Base-by-base conservation (phyloP, 2,888 invertebrate genomes). In the Lithodes maja region DNA sequence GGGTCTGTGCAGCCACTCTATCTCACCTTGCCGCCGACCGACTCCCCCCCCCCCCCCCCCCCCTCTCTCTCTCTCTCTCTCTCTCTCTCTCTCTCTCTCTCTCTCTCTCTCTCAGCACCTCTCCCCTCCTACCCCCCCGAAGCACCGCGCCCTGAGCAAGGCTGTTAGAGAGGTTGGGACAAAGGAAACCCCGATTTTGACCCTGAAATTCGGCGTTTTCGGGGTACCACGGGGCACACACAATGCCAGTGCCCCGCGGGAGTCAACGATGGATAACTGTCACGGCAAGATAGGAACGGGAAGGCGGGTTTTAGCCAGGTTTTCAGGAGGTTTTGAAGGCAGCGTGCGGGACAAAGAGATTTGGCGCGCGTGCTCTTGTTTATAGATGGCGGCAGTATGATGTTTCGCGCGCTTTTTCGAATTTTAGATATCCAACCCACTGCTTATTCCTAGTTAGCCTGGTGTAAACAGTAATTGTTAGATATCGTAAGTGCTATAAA, bases 331-430 rank as follows among this genome's bases (percentile, higher is more conserved):
- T 79, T 85, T 68, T 50, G 15, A 75, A 74, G 83, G 74, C 53
- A 75, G 83, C 83, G 83, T 84, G 83, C 80, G 53, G 87, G 90
- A 90, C 90, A 90, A 90, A 90, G 90, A 90, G 90, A 87, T 85
- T 90, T 90, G 90, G 87, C 90, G 87, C 89, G 89, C 90, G 90
- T 90, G 90, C 90, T 90, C 90, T 85, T 90, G 85, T 88, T 90
- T 87, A 75, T 71, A 84, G 33, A 79, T 88, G 90, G 85, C 90
- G n/a, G 87, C 75, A 55, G 90, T 80, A 77, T 69, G 90, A 90
- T 85, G 80, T 69, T 77, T 77, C 15, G 54, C 54, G 17, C 50
- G 2, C 61, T 9, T n/a, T 33, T 9, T 61, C 33, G 61, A 61
- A 61, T 7, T 61, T 61, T 61, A 61, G 61, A 12, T 7, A 12